A percentile compares a stretch with the other conserved stretches of the same genome.
Conservation (phyloP, 2,888 invertebrate genomes). For the Melolontha melolontha region DNA sequence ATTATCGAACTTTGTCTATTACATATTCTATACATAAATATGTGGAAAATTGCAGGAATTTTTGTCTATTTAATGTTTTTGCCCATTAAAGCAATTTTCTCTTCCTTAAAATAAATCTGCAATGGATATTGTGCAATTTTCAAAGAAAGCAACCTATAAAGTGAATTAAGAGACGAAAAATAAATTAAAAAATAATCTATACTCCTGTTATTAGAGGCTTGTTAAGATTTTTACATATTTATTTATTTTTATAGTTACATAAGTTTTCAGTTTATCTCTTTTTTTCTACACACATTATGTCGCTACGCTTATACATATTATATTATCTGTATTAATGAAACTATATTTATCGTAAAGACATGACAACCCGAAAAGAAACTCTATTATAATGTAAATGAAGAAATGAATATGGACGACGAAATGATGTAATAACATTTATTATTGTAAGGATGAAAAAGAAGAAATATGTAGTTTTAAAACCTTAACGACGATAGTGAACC, state of each 20-base stretch:
- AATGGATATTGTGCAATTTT: slow-evolving; percentile 13
- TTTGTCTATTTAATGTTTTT: too few species aligned
- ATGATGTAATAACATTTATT: too few species aligned
- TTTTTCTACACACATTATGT: too few species aligned
- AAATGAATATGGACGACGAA: too few species aligned
- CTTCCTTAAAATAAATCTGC: neutral
- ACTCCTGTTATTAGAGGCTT: slow-evolving; percentile 1
- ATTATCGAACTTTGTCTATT: too few species aligned
- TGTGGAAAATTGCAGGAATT: too few species aligned
- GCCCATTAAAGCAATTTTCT: neutral
- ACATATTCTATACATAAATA: too few species aligned
- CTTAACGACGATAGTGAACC: neutral
- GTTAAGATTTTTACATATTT: slow-evolving; percentile 1
- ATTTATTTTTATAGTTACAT: slow-evolving; percentile 3
- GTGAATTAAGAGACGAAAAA: slow-evolving; percentile 10
- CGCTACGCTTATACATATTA: neutral
- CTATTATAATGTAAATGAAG: too few species aligned
- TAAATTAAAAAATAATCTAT: slow-evolving; percentile 3
- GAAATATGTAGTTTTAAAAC: too few species aligned
- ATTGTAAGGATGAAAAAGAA: too few species aligned
- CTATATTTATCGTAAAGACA: neutral
- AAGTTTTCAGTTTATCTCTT: neutral
- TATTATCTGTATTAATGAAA: neutral
- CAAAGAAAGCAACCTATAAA: neutral
- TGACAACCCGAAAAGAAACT: too few species aligned